Conservation (phyloP, 2,888 invertebrate species). For the Spatulosminthurus flaviceps region DNA sequence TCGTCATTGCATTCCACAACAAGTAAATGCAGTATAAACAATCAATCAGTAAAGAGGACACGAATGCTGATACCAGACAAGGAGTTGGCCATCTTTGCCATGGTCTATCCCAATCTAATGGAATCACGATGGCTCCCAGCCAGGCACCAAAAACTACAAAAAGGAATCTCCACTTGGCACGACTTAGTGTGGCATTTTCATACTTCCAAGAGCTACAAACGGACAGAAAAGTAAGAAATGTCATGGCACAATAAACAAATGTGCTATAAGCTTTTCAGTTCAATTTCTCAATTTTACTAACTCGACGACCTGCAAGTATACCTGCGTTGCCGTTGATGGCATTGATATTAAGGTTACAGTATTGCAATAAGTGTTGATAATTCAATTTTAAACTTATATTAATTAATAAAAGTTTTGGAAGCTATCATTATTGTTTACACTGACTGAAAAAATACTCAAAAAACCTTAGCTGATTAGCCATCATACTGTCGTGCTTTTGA, state of each 20-base stretch:
- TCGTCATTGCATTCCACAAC: slow-evolving; percentile 30
- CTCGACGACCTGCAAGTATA: too few species aligned
- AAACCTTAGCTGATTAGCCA: too few species aligned
- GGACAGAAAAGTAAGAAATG: too few species aligned
- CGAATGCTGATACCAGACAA: slow-evolving; percentile 53
- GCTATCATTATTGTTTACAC: too few species aligned
- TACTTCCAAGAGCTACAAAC: slow-evolving; percentile 58
- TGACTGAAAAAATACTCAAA: too few species aligned
- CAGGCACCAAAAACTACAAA: slow-evolving; percentile 80
- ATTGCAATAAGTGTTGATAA: too few species aligned
- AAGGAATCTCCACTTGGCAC: slow-evolving; percentile 59
- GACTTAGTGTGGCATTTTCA: slow-evolving; percentile 50
- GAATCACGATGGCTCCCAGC: slow-evolving; percentile 85
- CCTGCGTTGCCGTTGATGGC: too few species aligned
- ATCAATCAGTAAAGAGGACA: slow-evolving; percentile 50
- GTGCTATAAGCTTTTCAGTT: not conserved
- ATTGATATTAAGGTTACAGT: too few species aligned
- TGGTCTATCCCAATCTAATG: slow-evolving; percentile 88
- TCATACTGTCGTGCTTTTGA: too few species aligned
- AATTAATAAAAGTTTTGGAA: too few species aligned
- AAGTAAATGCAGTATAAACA: slow-evolving; percentile 52
- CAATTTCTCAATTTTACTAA: not conserved
- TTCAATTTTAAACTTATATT: too few species aligned
- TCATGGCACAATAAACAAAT: too few species aligned
- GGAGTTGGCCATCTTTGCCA: slow-evolving; percentile 70